These are phyloP conservation scores for Mesochorus sp. DNA, from an alignment of 2,888 invertebrate species.

Conservation along the genomic window DNA sequence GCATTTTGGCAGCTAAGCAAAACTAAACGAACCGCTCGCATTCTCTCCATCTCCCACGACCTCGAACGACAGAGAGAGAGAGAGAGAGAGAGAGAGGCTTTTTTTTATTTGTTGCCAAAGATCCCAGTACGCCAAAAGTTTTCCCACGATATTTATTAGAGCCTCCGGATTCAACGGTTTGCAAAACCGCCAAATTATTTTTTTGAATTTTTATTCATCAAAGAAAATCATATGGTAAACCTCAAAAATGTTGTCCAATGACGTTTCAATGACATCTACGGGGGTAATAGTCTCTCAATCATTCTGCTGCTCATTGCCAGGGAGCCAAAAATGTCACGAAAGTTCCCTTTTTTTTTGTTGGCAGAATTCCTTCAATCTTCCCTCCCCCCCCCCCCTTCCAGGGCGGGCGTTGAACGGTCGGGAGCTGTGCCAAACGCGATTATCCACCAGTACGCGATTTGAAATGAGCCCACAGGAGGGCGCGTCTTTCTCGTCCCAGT, in stretches of 20 bases:
- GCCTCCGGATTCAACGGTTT: not conserved
- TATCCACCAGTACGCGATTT: constrained; percentile 42
- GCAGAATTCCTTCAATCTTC: constrained; percentile 25
- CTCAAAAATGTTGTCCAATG: no score
- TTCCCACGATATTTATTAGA: not conserved
- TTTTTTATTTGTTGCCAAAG: constrained; percentile 10
- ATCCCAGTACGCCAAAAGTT: not conserved
- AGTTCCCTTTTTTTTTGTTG: constrained; percentile 47
- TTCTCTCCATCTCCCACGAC: not conserved
- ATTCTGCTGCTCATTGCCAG: constrained; percentile 3
- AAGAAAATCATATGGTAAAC: no score
- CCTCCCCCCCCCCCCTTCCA: not conserved
- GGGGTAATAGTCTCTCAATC: not conserved
- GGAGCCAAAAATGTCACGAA: not conserved
- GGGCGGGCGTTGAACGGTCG: constrained; percentile 1
- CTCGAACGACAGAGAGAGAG: not conserved
- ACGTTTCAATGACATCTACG: not conserved
- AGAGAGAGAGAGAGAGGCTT: no score
- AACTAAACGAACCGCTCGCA: not conserved
- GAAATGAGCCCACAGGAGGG: not conserved
- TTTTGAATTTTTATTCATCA: no score
- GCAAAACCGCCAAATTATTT: not conserved
- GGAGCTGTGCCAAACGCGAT: constrained; percentile 56
- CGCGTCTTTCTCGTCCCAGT: not conserved
- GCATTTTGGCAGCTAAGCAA: constrained; percentile 11